phyloP scores from a whole-genome alignment of 2,113 vertebrate species.

The Spermophilus dauricus region DNA sequence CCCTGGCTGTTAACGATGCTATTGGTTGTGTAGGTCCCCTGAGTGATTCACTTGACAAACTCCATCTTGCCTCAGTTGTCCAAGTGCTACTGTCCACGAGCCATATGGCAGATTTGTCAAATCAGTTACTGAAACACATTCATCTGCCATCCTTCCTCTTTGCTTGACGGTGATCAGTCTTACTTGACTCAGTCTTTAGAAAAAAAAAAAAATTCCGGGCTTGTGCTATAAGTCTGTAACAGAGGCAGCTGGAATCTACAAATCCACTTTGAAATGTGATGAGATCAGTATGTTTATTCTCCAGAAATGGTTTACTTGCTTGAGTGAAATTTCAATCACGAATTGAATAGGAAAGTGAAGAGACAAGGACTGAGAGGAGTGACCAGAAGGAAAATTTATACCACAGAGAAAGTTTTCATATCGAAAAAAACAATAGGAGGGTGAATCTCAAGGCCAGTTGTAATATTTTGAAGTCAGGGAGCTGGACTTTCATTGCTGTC shows the following conservation, averaged over 20 bases:
- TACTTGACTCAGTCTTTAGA: neutral
- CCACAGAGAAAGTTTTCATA: neutral
- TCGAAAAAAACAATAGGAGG: neutral
- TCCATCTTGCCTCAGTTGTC: neutral
- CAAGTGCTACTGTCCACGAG: neutral
- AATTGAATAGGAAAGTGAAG: neutral
- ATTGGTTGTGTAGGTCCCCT: rapidly evolving
- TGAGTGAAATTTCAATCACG: neutral
- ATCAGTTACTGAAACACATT: neutral
- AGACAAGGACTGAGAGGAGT: no score
- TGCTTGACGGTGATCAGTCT: no score
- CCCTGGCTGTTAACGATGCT: neutral
- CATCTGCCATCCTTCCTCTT: neutral
- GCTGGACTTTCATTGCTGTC: neutral
- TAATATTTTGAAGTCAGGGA: neutral
- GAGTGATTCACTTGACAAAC: neutral
- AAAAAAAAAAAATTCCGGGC: neutral
- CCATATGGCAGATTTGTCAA: neutral
- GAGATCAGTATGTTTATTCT: neutral
- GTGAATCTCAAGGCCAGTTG: neutral
- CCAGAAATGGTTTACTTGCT: neutral
- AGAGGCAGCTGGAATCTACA: neutral
- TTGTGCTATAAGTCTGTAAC: neutral
- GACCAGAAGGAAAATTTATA: neutral
- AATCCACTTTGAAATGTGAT: neutral